A percentile compares a stretch with the other conserved stretches of the same genome.
Evolutionary conservation across 2,113 vertebrate genomes (phyloP).

Genomic region (Amazona vittata): DNA sequence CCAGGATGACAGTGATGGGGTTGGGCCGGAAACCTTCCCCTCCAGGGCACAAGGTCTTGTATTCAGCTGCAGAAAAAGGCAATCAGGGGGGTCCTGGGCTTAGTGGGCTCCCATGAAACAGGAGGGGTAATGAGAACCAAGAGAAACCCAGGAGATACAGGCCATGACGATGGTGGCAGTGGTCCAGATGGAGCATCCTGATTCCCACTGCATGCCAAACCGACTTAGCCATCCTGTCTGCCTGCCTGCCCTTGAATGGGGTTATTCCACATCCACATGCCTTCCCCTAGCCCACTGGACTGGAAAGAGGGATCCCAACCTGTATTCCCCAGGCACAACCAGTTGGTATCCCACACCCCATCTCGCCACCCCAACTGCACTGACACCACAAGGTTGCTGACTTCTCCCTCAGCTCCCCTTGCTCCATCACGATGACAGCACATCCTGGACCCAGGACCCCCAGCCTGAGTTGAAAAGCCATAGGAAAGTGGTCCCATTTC

Average conservation of each 20-base stretch:
- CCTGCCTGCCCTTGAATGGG: neutral
- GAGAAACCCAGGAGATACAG: neutral
- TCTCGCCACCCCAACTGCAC: neutral
- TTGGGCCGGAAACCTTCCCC: constrained; percentile 93
- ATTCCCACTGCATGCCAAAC: rapidly evolving
- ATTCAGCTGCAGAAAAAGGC: constrained; percentile 81
- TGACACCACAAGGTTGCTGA: neutral
- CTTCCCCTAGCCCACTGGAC: neutral
- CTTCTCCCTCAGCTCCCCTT: neutral
- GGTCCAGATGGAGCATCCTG: neutral
- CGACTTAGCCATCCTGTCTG: neutral
- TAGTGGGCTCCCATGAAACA: neutral
- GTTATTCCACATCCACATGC: no score
- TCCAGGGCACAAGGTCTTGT: constrained; percentile 92
- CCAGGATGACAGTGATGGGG: constrained; percentile 91
- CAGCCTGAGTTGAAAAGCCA: neutral
- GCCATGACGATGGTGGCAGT: neutral
- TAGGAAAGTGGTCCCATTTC: rapidly evolving
- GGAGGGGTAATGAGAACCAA: neutral
- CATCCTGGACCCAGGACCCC: rapidly evolving
- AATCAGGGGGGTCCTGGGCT: neutral
- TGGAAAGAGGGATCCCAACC: neutral
- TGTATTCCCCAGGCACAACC: neutral
- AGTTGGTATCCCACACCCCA: neutral
- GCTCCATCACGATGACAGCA: rapidly evolving